Base-by-base conservation (phyloP, 1,140 invertebrate genomes). In the Polypedilum pembai region DNA sequence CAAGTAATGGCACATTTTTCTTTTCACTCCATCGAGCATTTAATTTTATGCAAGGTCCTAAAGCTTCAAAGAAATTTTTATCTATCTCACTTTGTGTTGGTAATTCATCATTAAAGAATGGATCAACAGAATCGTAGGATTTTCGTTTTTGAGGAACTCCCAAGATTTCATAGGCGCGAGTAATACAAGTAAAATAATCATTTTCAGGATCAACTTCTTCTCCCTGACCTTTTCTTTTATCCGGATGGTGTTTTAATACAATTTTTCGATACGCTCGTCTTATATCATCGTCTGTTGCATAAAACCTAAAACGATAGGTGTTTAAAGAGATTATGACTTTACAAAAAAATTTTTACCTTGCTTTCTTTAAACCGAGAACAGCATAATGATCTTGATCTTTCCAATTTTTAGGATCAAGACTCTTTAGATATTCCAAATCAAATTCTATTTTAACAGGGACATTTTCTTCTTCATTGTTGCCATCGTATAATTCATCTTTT, bases 171-270 rank as follows among this genome's bases (percentile, higher is more conserved):
- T 92, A 95, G 15, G 96, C 96, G 86, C 95, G 95, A n/a, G 96
- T 98, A 79, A 99, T 99, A 81, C 96, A 98, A 0, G 96, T 95
- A 82, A 98, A 99, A 84, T 99, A 98, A 84, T 98, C 96, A 79
- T 96, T 92, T 77, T 95, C 94, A 1, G 88, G 85, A 76, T 89
- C 87, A 10, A 96, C 87, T 78, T 93, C 89, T 82, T 95, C 94
- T 65, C 94, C 92, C 83, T 89, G 85, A 74, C 90, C 92, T 86
- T 94, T 92, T 75, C 96, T 87, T 82, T 99, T 99, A 82, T 99
- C 98, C 0, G 98, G 98, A 86, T 99, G 98, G 83, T 99, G 97
- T 79, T 91, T 91, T 33, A 99, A 84, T 40, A 99, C 96, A 84
- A 95, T 95, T 79, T 85, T 91, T 84, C 91, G 88, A 90, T 95